Evolutionary conservation across 2,113 vertebrate species (phyloP).

Genomic region (Perca fluviatilis): DNA sequence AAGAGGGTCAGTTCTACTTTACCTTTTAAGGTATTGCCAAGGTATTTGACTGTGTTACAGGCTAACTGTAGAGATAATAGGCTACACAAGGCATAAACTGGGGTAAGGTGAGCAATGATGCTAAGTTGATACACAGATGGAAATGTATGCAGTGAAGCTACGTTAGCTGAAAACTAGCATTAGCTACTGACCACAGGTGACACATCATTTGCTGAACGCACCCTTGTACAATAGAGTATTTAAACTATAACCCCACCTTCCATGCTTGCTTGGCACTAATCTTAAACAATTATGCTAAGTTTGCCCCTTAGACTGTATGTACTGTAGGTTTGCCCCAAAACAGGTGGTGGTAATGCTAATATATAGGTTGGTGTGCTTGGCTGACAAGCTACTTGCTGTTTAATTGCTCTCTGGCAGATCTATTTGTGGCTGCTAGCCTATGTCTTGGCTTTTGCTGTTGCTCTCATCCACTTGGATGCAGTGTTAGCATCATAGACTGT

Average conservation of each 20-base stretch:
- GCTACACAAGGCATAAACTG: neutral
- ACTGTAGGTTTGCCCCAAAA: too few species aligned
- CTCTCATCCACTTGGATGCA: neutral
- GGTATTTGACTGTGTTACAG: neutral
- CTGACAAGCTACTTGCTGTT: neutral
- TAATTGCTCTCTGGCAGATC: neutral
- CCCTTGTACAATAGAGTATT: too few species aligned
- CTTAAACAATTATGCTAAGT: neutral
- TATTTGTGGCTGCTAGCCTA: neutral
- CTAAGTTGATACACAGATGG: neutral
- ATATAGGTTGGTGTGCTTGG: neutral
- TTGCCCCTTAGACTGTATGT: neutral
- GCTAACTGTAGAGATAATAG: neutral
- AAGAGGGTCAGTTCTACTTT: constrained; percentile 4
- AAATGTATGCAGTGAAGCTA: neutral
- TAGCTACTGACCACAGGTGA: neutral
- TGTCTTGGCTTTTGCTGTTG: neutral
- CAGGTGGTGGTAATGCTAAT: neutral
- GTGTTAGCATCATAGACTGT: too few species aligned
- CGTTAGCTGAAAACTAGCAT: neutral
- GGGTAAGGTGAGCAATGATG: neutral
- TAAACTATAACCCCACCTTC: too few species aligned
- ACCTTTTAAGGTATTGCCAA: constrained; percentile 51
- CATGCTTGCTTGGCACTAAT: neutral
- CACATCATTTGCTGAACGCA: neutral